Percentiles rank a stretch among this genome's conserved stretches.
phyloP scores from a whole-genome alignment of 1,140 invertebrate genomes.

The Adelges cooleyi region DNA sequence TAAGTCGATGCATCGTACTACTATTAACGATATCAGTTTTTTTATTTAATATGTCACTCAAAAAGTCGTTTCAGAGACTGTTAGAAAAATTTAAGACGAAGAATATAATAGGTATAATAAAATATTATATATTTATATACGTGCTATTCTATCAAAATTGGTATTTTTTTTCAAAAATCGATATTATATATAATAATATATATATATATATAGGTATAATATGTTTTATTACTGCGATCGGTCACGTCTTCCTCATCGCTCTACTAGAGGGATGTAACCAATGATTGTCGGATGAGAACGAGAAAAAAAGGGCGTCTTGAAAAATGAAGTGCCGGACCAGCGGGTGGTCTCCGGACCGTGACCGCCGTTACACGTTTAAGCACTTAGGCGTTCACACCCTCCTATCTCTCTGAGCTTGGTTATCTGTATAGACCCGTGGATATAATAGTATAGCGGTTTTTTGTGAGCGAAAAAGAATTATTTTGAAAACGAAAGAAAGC shows the following conservation, averaged over 20 bases:
- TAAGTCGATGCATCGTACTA: too few relatives aligned
- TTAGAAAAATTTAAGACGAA: too few relatives aligned
- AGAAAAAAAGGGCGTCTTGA: constrained; percentile 24
- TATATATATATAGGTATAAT: too few relatives aligned
- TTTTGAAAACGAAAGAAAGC: not conserved
- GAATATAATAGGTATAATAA: too few relatives aligned
- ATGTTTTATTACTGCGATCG: constrained; percentile 1
- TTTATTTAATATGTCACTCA: too few relatives aligned
- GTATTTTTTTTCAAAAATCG: too few relatives aligned
- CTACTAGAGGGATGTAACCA: not conserved
- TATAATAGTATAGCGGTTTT: not conserved
- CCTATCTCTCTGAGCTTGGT: not conserved
- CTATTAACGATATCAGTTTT: too few relatives aligned
- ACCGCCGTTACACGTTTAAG: constrained; percentile 26
- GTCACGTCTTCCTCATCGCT: constrained; percentile 5
- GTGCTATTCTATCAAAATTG: too few relatives aligned
- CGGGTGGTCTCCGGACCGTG: constrained; percentile 20
- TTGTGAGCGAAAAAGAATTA: not conserved
- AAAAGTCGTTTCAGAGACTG: too few relatives aligned
- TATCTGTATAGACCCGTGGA: not conserved
- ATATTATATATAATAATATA: too few relatives aligned
- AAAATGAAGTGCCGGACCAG: constrained; percentile 23
- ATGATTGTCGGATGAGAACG: constrained; percentile 17
- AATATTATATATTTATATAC: too few relatives aligned
- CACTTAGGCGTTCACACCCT: constrained; percentile 20